A percentile compares a stretch with the other conserved stretches of the same genome.
These are phyloP conservation scores for Mormoops blainvillei DNA, from an alignment of 2,113 vertebrate species.

Conservation along the genomic window DNA sequence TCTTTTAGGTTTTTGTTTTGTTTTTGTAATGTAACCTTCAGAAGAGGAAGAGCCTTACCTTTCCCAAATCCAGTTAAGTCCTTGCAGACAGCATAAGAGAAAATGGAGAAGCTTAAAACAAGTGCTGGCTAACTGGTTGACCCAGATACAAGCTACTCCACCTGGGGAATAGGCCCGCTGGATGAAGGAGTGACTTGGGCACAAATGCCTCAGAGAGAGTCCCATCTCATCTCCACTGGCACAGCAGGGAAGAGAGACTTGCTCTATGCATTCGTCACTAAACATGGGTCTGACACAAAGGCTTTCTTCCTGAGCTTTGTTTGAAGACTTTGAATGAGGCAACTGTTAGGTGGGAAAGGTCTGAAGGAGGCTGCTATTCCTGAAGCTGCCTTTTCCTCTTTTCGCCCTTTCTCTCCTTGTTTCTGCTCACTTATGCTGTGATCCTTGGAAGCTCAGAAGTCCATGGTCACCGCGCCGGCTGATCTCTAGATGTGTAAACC, in stretches of 20 bases:
- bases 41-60: neutral
- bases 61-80: neutral
- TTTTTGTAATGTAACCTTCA: neutral
- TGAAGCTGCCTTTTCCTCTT: conserved; percentile 38
- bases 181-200: neutral
- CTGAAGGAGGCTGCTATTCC: conserved; percentile 36
- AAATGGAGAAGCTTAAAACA: neutral
- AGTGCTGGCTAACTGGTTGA: conserved; percentile 9
- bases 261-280: conserved; percentile 19
- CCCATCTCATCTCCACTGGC: conserved; percentile 2
- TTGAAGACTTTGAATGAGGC: conserved; percentile 51
- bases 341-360: conserved; percentile 20
- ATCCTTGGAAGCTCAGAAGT: neutral
- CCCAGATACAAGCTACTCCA: conserved; percentile 15
- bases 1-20: no score
- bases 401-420: neutral
- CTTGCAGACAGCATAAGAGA: neutral
- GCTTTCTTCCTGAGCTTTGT: conserved; percentile 51
- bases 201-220: conserved; percentile 1
- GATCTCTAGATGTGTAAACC: neutral
- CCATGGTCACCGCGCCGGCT: conserved; percentile 21
- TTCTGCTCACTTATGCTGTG: conserved; percentile 10
- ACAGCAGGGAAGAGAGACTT: conserved; percentile 18
- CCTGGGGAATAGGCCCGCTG: neutral
- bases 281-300: conserved; percentile 35